Evolutionary conservation across 2,113 vertebrate species (phyloP).

Genomic region (Ranitomeya variabilis): DNA sequence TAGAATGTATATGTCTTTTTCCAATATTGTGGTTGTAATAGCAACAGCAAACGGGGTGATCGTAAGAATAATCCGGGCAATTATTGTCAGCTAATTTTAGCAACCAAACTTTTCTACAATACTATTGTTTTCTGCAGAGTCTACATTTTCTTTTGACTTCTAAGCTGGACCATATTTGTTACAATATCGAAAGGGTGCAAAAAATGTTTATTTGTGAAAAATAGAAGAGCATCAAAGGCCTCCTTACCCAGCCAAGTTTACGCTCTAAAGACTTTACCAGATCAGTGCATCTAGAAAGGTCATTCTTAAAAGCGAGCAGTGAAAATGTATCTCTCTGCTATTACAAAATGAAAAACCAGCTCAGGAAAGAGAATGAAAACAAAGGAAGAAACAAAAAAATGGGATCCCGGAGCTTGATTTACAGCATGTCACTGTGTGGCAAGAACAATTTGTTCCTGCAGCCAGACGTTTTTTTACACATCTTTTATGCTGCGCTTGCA

Average conservation of each 20-base stretch:
- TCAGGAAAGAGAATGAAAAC: background rate
- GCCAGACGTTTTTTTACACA: background rate
- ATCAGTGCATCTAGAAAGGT: constrained; percentile 36
- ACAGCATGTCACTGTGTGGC: background rate
- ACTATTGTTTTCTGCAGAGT: background rate
- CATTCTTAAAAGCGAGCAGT: constrained; percentile 22
- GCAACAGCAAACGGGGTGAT: too few species aligned
- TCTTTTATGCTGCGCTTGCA: background rate
- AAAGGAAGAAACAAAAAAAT: constrained; percentile 17
- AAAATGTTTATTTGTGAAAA: constrained; percentile 33
- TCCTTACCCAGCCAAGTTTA: constrained; percentile 20
- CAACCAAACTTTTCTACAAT: background rate
- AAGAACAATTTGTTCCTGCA: constrained; percentile 35
- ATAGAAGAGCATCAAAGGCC: constrained; percentile 27
- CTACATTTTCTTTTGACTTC: background rate
- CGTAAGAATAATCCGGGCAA: too few species aligned
- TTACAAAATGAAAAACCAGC: constrained; percentile 28
- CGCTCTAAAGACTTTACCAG: constrained; percentile 44
- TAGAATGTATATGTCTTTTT: too few species aligned
- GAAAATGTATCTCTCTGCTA: constrained; percentile 25
- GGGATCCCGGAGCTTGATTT: constrained; percentile 18
- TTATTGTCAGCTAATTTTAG: background rate
- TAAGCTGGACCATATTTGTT: background rate
- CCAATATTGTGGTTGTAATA: too few species aligned
- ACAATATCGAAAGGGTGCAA: background rate